A percentile compares a stretch with the other conserved stretches of the same genome.
Conservation (phyloP, 2,113 vertebrate genomes). For the Triplophysa tibetana region DNA sequence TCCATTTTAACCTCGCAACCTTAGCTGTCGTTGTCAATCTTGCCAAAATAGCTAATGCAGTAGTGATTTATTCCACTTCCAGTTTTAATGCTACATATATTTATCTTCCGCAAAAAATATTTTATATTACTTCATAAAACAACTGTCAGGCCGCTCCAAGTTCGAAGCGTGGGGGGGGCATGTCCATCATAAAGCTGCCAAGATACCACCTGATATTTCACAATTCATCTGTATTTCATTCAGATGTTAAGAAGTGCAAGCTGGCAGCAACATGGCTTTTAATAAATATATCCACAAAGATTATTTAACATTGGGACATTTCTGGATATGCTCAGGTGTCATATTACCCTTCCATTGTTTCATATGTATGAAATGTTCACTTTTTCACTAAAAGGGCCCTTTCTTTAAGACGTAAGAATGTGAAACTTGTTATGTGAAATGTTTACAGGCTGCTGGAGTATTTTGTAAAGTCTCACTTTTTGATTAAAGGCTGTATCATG, state of each 20-base stretch:
- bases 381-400: no score
- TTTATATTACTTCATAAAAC: conserved; percentile 6
- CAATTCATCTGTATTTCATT: conserved; percentile 23
- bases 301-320: not conserved
- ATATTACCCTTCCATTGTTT: not conserved
- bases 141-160: conserved; percentile 48
- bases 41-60: not conserved
- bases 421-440: not conserved
- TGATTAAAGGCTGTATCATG: conserved; percentile 8
- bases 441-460: not conserved
- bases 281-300: conserved; percentile 3
- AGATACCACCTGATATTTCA: conserved; percentile 44
- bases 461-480: not conserved
- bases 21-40: not conserved
- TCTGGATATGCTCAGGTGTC: not conserved
- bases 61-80: not conserved
- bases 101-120: conserved; percentile 4
- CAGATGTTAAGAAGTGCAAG: not conserved
- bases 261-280: conserved; percentile 1
- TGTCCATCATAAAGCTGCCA: no score
- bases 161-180: not conserved
- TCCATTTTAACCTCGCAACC: not conserved
- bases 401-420: no score
- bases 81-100: conserved; percentile 31
- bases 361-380: no score